Evolutionary conservation across 2,797 vertebrate species (phyloP).

Genomic region (Glossophaga mutica): DNA sequence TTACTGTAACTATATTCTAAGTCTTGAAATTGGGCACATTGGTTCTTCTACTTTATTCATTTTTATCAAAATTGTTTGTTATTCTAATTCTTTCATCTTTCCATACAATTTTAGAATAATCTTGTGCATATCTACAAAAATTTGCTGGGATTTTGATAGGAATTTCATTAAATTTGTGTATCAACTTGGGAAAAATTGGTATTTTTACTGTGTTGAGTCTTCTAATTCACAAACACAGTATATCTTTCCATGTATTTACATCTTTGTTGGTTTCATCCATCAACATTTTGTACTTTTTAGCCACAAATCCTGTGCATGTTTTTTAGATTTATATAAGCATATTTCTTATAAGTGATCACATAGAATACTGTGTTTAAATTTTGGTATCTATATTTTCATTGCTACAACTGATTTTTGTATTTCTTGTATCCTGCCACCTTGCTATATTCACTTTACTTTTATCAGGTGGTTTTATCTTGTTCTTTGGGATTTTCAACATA

Average conservation of each 20-base stretch:
- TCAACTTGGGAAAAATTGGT: background rate
- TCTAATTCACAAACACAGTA: background rate
- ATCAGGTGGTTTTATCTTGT: background rate
- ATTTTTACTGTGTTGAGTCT: background rate
- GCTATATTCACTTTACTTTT: background rate
- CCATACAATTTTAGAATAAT: slow-evolving; percentile 4
- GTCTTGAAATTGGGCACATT: background rate
- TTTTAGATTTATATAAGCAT: background rate
- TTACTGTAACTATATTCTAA: background rate
- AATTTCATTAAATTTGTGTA: background rate
- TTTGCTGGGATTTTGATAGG: background rate
- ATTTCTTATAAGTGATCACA: background rate
- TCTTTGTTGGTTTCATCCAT: background rate
- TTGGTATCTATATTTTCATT: background rate
- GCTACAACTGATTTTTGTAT: background rate
- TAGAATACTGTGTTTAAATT: background rate
- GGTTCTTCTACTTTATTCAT: background rate
- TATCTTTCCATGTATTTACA: background rate
- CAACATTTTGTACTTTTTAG: background rate
- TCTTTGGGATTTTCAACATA: background rate
- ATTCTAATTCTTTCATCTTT: background rate
- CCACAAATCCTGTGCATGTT: background rate
- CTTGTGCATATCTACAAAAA: background rate
- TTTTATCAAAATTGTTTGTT: background rate
- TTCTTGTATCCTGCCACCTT: background rate